A percentile compares a stretch with the other conserved stretches of the same genome.
These are phyloP conservation scores for Leptopilina boulardi DNA, from an alignment of 1,140 invertebrate genomes.

Conservation along the genomic window DNA sequence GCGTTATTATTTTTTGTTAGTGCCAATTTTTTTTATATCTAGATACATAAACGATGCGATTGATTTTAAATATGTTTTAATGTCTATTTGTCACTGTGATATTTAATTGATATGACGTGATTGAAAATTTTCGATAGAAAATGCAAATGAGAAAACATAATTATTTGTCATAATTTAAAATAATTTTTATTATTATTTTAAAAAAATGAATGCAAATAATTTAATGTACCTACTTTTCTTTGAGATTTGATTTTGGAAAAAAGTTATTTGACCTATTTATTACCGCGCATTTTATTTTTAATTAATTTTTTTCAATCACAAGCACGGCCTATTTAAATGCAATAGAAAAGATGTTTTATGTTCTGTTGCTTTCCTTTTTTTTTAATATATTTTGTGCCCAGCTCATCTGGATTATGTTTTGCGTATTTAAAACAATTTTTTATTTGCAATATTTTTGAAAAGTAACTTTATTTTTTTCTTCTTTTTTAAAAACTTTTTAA, in stretches of 20 bases:
- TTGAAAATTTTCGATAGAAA: background rate
- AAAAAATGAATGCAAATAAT: no score
- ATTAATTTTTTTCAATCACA: conserved; percentile 1
- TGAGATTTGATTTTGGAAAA: background rate
- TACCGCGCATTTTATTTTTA: background rate
- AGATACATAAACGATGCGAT: conserved; percentile 1
- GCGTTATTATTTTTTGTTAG: no score
- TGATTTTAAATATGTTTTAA: conserved; percentile 20
- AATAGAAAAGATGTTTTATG: background rate
- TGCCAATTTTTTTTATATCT: no score
- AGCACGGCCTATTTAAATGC: conserved; percentile 22
- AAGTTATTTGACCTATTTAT: background rate
- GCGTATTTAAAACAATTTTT: no score
- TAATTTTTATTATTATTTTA: no score
- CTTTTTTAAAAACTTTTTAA: no score
- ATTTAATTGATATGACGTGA: conserved; percentile 26
- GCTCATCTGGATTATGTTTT: no score
- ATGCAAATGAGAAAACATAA: background rate
- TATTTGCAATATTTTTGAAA: no score
- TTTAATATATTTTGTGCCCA: background rate
- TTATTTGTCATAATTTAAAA: no score
- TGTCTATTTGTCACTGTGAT: conserved; percentile 10
- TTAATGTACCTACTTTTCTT: no score
- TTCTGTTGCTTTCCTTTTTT: background rate
- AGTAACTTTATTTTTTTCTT: no score